Conservation (phyloP, 2,113 vertebrate species). For the Lontra canadensis region DNA sequence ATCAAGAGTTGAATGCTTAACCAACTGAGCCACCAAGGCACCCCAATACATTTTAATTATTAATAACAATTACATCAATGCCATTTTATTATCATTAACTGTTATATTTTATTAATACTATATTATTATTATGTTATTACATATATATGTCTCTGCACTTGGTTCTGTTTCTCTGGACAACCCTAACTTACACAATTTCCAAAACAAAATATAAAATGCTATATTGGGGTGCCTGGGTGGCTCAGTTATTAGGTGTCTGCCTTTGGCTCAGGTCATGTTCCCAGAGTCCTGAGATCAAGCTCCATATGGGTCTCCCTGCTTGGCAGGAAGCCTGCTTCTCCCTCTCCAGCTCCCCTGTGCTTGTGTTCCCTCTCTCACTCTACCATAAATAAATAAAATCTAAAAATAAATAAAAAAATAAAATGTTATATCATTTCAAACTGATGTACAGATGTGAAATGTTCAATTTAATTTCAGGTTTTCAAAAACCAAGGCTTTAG, state of each 20-base stretch:
- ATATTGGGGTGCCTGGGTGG: not conserved
- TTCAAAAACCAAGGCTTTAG: slow-evolving; percentile 17
- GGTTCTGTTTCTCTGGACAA: not conserved
- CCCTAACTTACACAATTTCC: not conserved
- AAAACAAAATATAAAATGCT: slow-evolving; percentile 36
- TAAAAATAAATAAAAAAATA: not conserved
- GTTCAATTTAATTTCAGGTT: not conserved
- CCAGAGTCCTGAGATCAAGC: too few relatives aligned
- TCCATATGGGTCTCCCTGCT: too few relatives aligned
- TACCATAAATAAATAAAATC: too few relatives aligned
- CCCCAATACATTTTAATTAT: not conserved
- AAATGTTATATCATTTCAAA: slow-evolving; percentile 36
- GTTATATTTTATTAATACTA: not conserved
- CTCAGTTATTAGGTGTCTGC: too few relatives aligned
- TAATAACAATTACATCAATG: not conserved
- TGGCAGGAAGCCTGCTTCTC: too few relatives aligned
- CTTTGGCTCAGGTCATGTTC: too few relatives aligned
- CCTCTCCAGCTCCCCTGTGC: too few relatives aligned
- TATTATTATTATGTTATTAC: not conserved
- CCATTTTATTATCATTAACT: not conserved
- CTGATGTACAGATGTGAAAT: not conserved
- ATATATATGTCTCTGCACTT: not conserved
- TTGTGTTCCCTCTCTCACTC: too few relatives aligned
- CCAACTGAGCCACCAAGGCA: not conserved
- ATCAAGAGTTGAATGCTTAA: not conserved